Conservation (phyloP, 2,888 invertebrate species). For the Oscheius myriophilus region DNA sequence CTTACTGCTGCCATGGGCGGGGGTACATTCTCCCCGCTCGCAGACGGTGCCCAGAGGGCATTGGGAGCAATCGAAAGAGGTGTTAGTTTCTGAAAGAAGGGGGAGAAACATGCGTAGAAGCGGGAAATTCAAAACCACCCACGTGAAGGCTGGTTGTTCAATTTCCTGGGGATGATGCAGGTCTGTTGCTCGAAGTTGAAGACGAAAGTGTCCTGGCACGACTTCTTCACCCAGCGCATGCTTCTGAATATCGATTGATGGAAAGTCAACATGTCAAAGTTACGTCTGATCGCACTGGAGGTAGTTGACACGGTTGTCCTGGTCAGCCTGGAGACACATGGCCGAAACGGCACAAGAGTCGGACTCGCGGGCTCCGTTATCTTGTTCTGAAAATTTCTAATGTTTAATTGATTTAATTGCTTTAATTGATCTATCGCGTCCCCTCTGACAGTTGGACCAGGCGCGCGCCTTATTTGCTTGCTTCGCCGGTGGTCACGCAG, state of each 20-base stretch:
- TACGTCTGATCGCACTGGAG: slow-evolving; percentile 69
- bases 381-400: slow-evolving; percentile 59
- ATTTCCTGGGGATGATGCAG: slow-evolving; percentile 60
- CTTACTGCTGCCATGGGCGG: slow-evolving; percentile 49
- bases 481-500: slow-evolving; percentile 26
- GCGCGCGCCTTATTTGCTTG: slow-evolving; percentile 28
- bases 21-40: slow-evolving; percentile 38
- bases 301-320: slow-evolving; percentile 60
- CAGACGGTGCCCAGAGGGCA: slow-evolving; percentile 51
- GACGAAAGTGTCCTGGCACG: slow-evolving; percentile 65
- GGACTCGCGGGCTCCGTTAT: slow-evolving; percentile 62
- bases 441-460: slow-evolving; percentile 12
- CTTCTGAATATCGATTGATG: slow-evolving; percentile 40
- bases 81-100: slow-evolving; percentile 14
- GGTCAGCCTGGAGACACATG: slow-evolving; percentile 67
- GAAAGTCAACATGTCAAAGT: slow-evolving; percentile 17
- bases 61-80: slow-evolving; percentile 34
- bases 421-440: background rate
- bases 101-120: slow-evolving; percentile 4
- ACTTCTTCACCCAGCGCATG: slow-evolving; percentile 65
- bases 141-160: slow-evolving; percentile 1
- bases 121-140: slow-evolving; percentile 9
- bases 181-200: slow-evolving; percentile 70
- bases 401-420: background rate
- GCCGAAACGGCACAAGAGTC: slow-evolving; percentile 63